Percentiles rank a stretch among this genome's conserved stretches.
These are phyloP conservation scores for Misgurnus mizolepis DNA, from an alignment of 2,113 vertebrate genomes.

Conservation along the genomic window DNA sequence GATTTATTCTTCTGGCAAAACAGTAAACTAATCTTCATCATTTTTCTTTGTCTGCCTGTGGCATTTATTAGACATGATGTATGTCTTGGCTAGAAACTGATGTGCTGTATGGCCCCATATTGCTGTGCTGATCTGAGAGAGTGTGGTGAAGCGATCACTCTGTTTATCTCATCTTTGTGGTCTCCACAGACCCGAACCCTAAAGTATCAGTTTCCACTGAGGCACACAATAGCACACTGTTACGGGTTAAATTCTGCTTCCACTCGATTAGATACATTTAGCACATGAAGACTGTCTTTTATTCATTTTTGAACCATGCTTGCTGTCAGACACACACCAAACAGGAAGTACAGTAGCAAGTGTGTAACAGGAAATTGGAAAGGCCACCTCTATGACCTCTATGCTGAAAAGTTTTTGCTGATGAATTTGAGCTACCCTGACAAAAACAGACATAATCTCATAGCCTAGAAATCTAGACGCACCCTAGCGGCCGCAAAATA, in stretches of 20 bases:
- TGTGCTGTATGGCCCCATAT: slow-evolving; percentile 9
- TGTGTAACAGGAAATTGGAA: slow-evolving; percentile 34
- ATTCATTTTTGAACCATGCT: background rate
- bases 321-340: background rate
- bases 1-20: slow-evolving; percentile 11
- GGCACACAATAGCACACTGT: slow-evolving; percentile 14
- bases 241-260: slow-evolving; percentile 22
- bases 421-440: background rate
- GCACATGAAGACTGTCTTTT: slow-evolving; percentile 13
- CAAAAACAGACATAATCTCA: slow-evolving; percentile 1
- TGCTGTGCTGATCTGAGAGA: slow-evolving; percentile 1
- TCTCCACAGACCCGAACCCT: background rate
- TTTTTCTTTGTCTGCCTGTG: background rate
- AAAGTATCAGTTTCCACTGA: slow-evolving; percentile 32
- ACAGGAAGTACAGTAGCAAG: slow-evolving; percentile 11
- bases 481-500: too few species aligned
- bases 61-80: slow-evolving; percentile 29
- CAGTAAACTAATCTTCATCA: slow-evolving; percentile 2
- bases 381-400: slow-evolving; percentile 12
- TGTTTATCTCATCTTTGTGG: slow-evolving; percentile 20
- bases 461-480: too few species aligned
- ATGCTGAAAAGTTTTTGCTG: slow-evolving; percentile 22
- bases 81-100: slow-evolving; percentile 1
- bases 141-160: slow-evolving; percentile 19
- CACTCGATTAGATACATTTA: slow-evolving; percentile 23